A percentile compares a stretch with the other conserved stretches of the same genome.
These are phyloP conservation scores for Notolabrus celidotus DNA, from an alignment of 2,797 vertebrate species.

Conservation along the genomic window DNA sequence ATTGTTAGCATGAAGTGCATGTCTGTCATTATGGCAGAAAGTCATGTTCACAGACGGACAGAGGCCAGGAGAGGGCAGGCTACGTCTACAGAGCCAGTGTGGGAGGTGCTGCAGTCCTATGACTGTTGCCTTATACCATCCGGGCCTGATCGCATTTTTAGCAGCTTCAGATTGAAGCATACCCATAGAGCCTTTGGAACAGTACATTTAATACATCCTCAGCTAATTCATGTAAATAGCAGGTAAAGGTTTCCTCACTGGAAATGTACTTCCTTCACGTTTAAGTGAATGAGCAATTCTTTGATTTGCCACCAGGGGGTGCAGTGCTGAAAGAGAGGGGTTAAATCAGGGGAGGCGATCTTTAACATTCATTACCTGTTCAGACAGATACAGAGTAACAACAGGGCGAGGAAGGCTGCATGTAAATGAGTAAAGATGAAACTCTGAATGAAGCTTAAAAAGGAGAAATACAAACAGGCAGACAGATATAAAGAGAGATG, in stretches of 20 bases:
- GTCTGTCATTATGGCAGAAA: neutral
- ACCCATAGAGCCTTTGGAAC: constrained; percentile 3
- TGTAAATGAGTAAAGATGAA: neutral
- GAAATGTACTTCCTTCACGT: neutral
- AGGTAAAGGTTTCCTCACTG: constrained; percentile 5
- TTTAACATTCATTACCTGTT: neutral
- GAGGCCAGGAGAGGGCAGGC: constrained; percentile 66
- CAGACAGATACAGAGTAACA: neutral
- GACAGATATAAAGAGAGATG: neutral
- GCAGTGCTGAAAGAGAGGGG: constrained; percentile 13
- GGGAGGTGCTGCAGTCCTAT: constrained; percentile 45
- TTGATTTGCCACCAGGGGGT: constrained; percentile 53
- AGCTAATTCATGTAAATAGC: neutral
- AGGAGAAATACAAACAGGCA: neutral
- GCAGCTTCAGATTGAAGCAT: constrained; percentile 30
- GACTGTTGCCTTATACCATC: constrained; percentile 64
- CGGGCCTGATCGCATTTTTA: constrained; percentile 52
- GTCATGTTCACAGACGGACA: constrained; percentile 2
- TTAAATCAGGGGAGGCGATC: no score
- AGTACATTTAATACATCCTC: constrained; percentile 15
- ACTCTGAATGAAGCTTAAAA: neutral
- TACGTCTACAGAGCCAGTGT: constrained; percentile 22
- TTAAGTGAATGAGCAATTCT: neutral
- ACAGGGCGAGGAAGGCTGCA: neutral
- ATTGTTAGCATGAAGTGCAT: neutral